phyloP scores from a whole-genome alignment of 2,113 vertebrate species.

The Nothoprocta perdicaria region DNA sequence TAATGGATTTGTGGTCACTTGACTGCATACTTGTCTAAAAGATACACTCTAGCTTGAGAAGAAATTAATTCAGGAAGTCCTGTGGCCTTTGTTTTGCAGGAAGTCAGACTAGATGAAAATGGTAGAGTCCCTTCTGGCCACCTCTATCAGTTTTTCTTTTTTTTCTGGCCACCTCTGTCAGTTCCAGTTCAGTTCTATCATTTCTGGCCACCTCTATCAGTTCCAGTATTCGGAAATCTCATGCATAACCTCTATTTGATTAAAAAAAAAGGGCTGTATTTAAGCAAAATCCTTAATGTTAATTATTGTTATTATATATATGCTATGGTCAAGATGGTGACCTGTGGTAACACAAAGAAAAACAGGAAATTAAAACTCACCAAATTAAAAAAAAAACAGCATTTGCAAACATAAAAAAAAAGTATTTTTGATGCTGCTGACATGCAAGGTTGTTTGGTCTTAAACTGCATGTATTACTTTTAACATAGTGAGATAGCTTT shows the following conservation, averaged over 20 bases:
- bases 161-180: neutral
- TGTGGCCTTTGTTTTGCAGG: conserved; percentile 36
- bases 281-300: neutral
- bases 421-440: neutral
- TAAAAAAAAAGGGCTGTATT: neutral
- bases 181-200: no score
- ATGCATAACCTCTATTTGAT: neutral
- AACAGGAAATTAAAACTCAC: neutral
- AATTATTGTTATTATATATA: neutral
- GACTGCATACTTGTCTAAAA: neutral
- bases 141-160: neutral
- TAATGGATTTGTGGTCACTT: neutral
- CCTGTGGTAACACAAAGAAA: neutral
- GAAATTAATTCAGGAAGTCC: conserved; percentile 41
- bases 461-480: neutral
- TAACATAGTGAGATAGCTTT: neutral
- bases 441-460: neutral
- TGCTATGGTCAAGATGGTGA: neutral
- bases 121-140: conserved; percentile 10
- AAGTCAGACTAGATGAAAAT: conserved; percentile 40
- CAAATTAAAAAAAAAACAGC: neutral
- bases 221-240: neutral
- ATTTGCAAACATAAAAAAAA: neutral
- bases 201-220: neutral
- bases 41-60: neutral